These are phyloP conservation scores for Lycocerus yunnanus DNA, from an alignment of 2,888 invertebrate species.

Conservation along the genomic window DNA sequence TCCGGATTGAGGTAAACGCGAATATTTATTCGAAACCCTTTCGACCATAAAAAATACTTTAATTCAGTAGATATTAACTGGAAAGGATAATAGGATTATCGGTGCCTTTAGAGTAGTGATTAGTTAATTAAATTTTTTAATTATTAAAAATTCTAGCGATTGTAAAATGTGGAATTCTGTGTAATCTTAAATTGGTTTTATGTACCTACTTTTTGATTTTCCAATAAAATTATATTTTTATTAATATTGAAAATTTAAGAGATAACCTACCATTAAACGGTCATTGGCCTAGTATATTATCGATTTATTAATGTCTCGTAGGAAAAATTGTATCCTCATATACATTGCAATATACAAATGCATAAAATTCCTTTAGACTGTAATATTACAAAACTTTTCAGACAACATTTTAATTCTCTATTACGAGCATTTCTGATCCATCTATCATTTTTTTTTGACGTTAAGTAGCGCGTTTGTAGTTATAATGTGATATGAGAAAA, in stretches of 20 bases:
- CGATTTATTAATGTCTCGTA: neutral
- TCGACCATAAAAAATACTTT: no score
- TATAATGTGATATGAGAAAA: neutral
- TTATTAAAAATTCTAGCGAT: no score
- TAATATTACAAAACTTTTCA: neutral
- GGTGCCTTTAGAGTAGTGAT: no score
- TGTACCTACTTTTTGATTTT: no score
- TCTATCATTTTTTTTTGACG: neutral
- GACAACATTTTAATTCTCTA: neutral
- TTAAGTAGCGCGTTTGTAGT: neutral
- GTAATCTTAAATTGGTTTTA: no score
- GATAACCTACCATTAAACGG: conserved; percentile 1
- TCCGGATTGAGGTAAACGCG: no score
- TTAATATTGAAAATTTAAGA: neutral
- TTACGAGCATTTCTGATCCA: neutral
- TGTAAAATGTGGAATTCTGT: no score
- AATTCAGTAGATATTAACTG: no score
- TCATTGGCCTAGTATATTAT: neutral
- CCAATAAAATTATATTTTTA: neutral
- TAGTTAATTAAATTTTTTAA: no score
- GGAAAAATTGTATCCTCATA: neutral
- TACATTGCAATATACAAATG: neutral
- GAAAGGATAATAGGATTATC: no score
- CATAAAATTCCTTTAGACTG: neutral
- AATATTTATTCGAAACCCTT: no score